Base-by-base conservation (phyloP, 1,140 invertebrate genomes). In the Vanessa atalanta region DNA sequence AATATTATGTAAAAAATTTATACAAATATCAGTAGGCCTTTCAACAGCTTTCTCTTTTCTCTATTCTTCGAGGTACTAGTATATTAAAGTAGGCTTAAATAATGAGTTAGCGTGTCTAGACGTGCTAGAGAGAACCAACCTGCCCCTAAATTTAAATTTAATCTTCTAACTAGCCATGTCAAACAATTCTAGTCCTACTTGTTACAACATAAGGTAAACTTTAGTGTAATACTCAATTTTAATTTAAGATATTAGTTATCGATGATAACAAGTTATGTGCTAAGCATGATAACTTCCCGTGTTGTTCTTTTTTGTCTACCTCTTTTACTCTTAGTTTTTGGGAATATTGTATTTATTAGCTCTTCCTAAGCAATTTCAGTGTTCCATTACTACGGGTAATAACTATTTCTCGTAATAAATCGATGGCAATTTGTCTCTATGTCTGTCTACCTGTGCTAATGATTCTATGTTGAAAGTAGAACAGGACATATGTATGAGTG, bases 101-200 rank as follows among this genome's bases (percentile, higher is more conserved):
- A 83, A 79, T 83, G 77, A 80, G 81, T 79, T 79, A 80, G 75
- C 74, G 48, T 78, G 81, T 83, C 81, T 83, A 83, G 81, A 81
- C 81, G 15, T 67, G 70, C 65, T 70, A 70, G 47, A 57, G 50
- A 50, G 47, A 64, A 50, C 70, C 51, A 65, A 75, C 76, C 76
- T 78, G 76, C 57, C 47, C 37, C 43, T 72, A 26, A 60, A 72
- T 60, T 26, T 60, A 60, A 23, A 26, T 60, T 26, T 60, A 23
- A 26, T 26, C 51, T 60, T 13, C 55, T 26, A 60, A 16, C 51
- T 53, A 26, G 48, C 48, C 48, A 51, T 51, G 11, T 4, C 23
- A 60, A 60, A 26, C 23, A 26, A 60, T 26, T 60, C 23, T 60
- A 13, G 20, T 26, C 20, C 55, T 60, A 60, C 9, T 60, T 60